Evolutionary conservation across 2,797 vertebrate genomes (phyloP), one percentile per base, ranked within the genome.

Genomic region (Dallia pectoralis): DNA sequence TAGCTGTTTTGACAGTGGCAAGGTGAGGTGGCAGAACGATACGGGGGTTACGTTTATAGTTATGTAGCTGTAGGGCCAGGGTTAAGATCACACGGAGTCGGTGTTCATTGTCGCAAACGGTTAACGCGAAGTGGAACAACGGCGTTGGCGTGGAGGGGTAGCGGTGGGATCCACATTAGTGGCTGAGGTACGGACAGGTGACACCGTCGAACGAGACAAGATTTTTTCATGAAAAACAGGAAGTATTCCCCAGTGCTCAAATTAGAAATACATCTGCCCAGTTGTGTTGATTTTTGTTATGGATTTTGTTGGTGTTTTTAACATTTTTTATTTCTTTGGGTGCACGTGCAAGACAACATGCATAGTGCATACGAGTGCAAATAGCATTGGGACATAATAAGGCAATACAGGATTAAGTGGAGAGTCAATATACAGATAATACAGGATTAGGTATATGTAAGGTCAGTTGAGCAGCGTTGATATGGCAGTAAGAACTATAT

Each of bases 41-140:
- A 56, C 65, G 72, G 80, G 80, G 86, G 87, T 86, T 84, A 84
- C 84, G 75, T 79, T 87, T 72, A 87, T 88, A 76, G 77, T 85
- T 84, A 16, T 44, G 53, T 56, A 4, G 8, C 18, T 53, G 67
- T 30, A 32, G 4, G 22, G 19, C 16, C 14, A 18, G 27, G 27
- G 40, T 8, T 69, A 44, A 51, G 47, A 11, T 27, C 53, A 25
- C 22, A 4, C 53, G 51, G 22, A 15, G 44, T 69, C 69, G 8
- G 30, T 47, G 44, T 69, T 72, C 25, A 49, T 47, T 16, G n/a
- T 48, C 3, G 22, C 47, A 29, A 27, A 12, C 40, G 27, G 40
- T 69, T 27, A 47, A 67, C 16, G 19, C n/a, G n/a, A n/a, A 40
- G n/a, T 29, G 4, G 16, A 40, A 15, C 19, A 25, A 67, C 4